Evolutionary conservation across 2,113 vertebrate species (phyloP).

Genomic region (Alethe castanea): DNA sequence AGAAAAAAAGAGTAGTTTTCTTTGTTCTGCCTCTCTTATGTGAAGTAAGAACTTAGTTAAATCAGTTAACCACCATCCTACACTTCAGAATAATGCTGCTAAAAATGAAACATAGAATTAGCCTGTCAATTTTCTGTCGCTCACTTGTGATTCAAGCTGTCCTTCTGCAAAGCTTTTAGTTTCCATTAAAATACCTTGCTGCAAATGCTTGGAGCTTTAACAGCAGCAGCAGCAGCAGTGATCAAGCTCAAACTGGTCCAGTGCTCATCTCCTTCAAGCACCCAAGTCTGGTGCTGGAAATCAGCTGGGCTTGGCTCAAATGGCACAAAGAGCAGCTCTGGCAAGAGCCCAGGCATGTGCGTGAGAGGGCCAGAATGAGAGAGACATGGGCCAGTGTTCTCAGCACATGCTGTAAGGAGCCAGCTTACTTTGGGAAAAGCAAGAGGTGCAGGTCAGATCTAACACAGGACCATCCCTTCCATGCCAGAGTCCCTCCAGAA

Average conservation of each 20-base stretch:
- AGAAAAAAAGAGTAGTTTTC: neutral
- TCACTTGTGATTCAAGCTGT: conserved; percentile 16
- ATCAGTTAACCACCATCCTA: conserved; percentile 50
- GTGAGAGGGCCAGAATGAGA: neutral
- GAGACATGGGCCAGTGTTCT: neutral
- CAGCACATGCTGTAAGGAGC: fast-evolving
- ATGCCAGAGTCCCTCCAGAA: neutral
- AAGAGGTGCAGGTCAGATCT: neutral
- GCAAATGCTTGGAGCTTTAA: neutral
- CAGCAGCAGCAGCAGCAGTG: neutral
- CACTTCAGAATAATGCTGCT: conserved; percentile 54
- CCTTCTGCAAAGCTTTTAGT: conserved; percentile 28
- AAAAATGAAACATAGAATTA: conserved; percentile 66
- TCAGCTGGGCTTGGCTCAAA: neutral
- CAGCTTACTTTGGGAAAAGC: neutral
- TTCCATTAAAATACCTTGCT: conserved; percentile 1
- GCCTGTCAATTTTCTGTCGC: conserved; percentile 37
- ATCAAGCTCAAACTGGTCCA: neutral
- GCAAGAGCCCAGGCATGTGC: neutral
- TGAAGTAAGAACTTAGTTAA: conserved; percentile 28
- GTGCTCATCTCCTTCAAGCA: neutral
- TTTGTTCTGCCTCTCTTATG: conserved; percentile 39
- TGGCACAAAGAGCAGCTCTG: neutral
- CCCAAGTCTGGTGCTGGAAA: neutral
- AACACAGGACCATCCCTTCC: neutral